These are phyloP conservation scores for Isurus oxyrinchus DNA, from an alignment of 2,113 vertebrate species.

Conservation along the genomic window DNA sequence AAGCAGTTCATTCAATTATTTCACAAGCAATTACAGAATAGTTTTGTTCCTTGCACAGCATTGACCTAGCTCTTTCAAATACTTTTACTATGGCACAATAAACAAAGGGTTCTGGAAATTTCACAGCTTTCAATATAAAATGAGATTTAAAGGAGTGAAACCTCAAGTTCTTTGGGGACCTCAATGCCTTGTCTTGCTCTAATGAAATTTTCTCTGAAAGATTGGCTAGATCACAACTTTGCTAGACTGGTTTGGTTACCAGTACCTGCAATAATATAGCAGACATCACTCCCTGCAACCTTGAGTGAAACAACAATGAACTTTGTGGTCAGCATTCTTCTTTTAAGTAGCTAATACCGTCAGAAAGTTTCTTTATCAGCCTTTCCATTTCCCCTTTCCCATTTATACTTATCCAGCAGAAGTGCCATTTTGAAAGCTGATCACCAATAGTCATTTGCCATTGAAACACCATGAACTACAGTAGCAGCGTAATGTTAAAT, in stretches of 20 bases:
- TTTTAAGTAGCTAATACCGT: not conserved
- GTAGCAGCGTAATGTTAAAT: not conserved
- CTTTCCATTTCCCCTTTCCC: not conserved
- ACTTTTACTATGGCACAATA: not conserved
- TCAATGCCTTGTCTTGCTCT: not conserved
- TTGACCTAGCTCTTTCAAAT: not conserved
- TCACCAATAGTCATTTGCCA: not conserved
- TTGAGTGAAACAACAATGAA: not conserved
- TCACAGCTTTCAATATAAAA: slow-evolving; percentile 15
- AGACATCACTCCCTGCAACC: not conserved
- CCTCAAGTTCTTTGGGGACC: not conserved
- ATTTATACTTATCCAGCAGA: not conserved
- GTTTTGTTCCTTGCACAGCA: not conserved
- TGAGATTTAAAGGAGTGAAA: not conserved
- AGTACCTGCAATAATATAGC: not conserved
- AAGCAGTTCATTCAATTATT: not conserved
- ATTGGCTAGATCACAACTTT: not conserved
- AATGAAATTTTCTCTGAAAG: not conserved
- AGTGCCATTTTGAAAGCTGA: not conserved
- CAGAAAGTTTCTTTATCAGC: not conserved
- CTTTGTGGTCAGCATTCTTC: not conserved
- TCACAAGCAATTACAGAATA: not conserved
- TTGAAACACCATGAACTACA: not conserved
- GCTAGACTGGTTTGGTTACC: not conserved
- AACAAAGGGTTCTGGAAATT: not conserved